These are phyloP conservation scores for Trochalopteron elliotii DNA, from an alignment of 2,113 vertebrate species.

Conservation along the genomic window DNA sequence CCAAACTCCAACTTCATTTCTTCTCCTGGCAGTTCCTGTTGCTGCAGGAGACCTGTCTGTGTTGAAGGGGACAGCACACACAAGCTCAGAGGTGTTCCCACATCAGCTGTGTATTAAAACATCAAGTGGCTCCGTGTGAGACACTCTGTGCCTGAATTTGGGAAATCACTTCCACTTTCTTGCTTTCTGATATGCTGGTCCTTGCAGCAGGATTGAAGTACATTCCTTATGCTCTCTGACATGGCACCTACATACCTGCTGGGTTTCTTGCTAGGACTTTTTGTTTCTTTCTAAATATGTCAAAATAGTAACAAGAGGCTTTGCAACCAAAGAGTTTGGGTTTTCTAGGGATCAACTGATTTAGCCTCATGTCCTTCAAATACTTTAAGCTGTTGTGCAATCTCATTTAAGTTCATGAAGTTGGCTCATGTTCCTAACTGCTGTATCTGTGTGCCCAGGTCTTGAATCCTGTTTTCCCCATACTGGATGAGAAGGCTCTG, in stretches of 20 bases:
- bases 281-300: background rate
- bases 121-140: accelerated
- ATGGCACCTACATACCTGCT: background rate
- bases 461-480: background rate
- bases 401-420: background rate
- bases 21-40: background rate
- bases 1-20: background rate
- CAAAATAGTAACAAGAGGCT: background rate
- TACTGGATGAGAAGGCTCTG: background rate
- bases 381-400: background rate
- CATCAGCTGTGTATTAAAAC: background rate
- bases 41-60: background rate
- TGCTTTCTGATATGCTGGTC: accelerated
- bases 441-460: background rate
- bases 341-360: background rate
- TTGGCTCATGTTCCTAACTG: background rate
- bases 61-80: accelerated
- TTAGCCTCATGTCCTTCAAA: background rate
- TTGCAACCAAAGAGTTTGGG: background rate
- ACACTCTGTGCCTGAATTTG: background rate
- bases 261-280: background rate
- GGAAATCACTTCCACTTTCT: background rate
- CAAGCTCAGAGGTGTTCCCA: background rate
- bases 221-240: background rate
- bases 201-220: background rate